Percentiles rank a stretch among this genome's conserved stretches.
Evolutionary conservation across 2,888 invertebrate species (phyloP).

Genomic region (Lycophotia porphyrea): DNA sequence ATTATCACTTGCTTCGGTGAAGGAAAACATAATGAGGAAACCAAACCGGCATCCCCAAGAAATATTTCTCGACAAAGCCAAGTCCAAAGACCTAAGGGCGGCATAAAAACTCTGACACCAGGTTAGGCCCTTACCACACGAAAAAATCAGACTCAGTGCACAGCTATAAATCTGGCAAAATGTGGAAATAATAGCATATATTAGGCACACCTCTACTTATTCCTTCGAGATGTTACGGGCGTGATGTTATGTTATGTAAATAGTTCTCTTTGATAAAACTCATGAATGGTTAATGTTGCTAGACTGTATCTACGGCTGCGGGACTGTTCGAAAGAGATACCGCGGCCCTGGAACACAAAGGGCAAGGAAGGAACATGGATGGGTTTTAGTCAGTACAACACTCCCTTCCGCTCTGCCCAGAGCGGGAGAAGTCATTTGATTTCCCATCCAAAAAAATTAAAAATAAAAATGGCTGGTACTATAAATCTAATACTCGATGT

Average conservation of each 20-base stretch:
- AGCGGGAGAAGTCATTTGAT: too few relatives aligned
- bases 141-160: neutral
- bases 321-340: too few relatives aligned
- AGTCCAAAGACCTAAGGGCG: neutral
- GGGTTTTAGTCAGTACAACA: too few relatives aligned
- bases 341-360: too few relatives aligned
- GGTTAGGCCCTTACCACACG: too few relatives aligned
- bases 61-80: neutral
- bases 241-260: neutral
- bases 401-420: too few relatives aligned
- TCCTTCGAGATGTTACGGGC: neutral
- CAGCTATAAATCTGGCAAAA: neutral
- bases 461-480: too few relatives aligned
- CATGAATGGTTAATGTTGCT: too few relatives aligned
- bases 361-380: too few relatives aligned
- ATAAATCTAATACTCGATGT: neutral
- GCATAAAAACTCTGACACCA: neutral
- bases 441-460: too few relatives aligned
- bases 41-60: neutral
- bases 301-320: too few relatives aligned
- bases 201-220: neutral
- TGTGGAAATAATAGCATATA: too few relatives aligned
- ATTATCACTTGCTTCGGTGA: neutral
- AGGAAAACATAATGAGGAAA: neutral
- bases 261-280: neutral